A percentile compares a stretch with the other conserved stretches of the same genome.
phyloP scores from a whole-genome alignment of 1,140 invertebrate genomes.

The Drosophila ironensis region DNA sequence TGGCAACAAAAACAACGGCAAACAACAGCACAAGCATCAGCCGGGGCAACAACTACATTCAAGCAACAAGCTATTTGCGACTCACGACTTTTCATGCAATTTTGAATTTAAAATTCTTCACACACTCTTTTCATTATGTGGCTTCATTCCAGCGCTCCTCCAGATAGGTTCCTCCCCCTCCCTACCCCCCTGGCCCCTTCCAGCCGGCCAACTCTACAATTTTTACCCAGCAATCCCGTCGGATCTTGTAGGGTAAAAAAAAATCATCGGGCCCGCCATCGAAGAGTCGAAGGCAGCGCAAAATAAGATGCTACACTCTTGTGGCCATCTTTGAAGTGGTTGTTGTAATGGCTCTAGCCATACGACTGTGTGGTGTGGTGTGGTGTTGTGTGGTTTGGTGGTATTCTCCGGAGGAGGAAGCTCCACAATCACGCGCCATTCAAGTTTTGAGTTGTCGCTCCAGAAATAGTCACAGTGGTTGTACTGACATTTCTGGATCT shows the following conservation, averaged over 20 bases:
- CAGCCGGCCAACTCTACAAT: too few relatives aligned
- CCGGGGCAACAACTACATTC: conserved; percentile 2
- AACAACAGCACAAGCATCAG: conserved; percentile 19
- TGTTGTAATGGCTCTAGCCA: conserved; percentile 61
- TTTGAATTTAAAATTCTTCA: conserved; percentile 81
- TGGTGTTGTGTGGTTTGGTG: conserved; percentile 18
- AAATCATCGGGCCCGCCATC: conserved; percentile 67
- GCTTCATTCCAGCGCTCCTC: conserved; percentile 48
- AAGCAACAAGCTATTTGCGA: conserved; percentile 77
- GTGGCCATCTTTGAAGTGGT: conserved; percentile 76
- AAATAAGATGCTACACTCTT: conserved; percentile 79
- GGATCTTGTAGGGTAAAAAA: conserved; percentile 40
- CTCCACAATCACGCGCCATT: conserved; percentile 70
- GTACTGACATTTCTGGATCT: too few relatives aligned
- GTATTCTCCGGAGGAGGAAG: conserved; percentile 52
- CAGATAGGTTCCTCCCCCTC: conserved; percentile 9
- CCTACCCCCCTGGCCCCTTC: neutral
- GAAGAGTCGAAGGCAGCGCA: conserved; percentile 53
- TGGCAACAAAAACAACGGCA: conserved; percentile 20
- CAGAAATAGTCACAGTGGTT: conserved; percentile 45
- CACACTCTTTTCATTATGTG: conserved; percentile 79
- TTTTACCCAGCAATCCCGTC: neutral
- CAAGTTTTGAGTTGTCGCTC: conserved; percentile 64
- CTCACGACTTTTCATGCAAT: conserved; percentile 80
- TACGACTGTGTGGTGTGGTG: conserved; percentile 10